These are phyloP conservation scores for Parthenolecanium corni DNA, from an alignment of 2,888 invertebrate genomes.

Conservation along the genomic window DNA sequence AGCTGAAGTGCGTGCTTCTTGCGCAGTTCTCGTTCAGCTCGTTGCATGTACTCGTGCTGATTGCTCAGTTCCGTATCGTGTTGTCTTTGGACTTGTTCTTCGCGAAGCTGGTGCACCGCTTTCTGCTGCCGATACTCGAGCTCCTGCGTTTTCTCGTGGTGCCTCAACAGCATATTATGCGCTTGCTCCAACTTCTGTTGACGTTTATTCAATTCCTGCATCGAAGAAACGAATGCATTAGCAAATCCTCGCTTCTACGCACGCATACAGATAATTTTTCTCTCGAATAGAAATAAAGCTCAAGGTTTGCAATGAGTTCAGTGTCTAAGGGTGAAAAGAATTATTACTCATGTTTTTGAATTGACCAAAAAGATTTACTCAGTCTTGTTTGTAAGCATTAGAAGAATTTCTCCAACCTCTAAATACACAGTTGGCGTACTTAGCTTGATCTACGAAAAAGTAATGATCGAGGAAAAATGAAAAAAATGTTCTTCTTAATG, in stretches of 20 bases:
- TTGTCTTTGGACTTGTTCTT: slow-evolving; percentile 76
- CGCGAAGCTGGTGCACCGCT: slow-evolving; percentile 82
- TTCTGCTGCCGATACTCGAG: slow-evolving; percentile 91
- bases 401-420: too few relatives aligned
- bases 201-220: slow-evolving; percentile 83
- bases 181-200: slow-evolving; percentile 92
- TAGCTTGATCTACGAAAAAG: too few relatives aligned
- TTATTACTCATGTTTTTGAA: too few relatives aligned
- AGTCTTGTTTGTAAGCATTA: too few relatives aligned
- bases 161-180: slow-evolving; percentile 82
- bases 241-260: not conserved
- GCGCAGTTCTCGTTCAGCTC: slow-evolving; percentile 83
- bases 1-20: slow-evolving; percentile 95
- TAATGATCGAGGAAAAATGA: too few relatives aligned
- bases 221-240: slow-evolving; percentile 28
- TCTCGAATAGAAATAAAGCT: too few relatives aligned
- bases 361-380: too few relatives aligned
- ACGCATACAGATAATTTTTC: too few relatives aligned
- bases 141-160: slow-evolving; percentile 95
- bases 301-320: too few relatives aligned
- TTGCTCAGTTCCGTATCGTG: slow-evolving; percentile 90
- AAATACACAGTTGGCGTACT: too few relatives aligned
- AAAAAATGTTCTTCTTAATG: too few relatives aligned
- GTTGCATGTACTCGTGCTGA: slow-evolving; percentile 91
- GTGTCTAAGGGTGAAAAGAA: not conserved